A percentile compares a stretch with the other conserved stretches of the same genome.
Conservation (phyloP, 23 tunicate genomes). For the Phallusia fumigata region DNA sequence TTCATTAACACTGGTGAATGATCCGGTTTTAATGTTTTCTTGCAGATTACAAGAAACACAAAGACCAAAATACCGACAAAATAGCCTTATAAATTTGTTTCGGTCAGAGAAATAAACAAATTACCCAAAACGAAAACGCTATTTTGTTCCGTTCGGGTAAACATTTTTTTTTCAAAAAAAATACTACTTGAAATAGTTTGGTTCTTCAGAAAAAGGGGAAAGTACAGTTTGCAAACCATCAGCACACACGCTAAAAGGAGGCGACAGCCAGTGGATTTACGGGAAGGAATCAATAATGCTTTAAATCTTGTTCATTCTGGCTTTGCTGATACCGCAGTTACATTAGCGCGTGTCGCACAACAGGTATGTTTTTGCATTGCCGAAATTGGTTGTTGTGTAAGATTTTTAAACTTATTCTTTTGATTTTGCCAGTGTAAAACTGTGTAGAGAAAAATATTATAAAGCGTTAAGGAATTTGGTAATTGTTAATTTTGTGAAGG, state of each 20-base stretch:
- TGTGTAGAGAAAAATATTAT: too few relatives aligned
- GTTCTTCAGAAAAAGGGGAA: neutral
- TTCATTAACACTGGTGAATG: too few relatives aligned
- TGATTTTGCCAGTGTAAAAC: too few relatives aligned
- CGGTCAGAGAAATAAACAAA: too few relatives aligned
- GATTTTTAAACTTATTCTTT: neutral
- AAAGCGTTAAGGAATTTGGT: too few relatives aligned
- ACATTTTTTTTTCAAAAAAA: too few relatives aligned
- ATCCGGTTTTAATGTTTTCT: too few relatives aligned
- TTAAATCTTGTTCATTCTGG: conserved; percentile 65
- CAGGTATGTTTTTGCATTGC: conserved; percentile 19
- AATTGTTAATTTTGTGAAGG: conserved; percentile 6
- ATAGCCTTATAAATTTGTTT: too few relatives aligned
- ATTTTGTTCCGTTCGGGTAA: too few relatives aligned
- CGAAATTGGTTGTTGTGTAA: neutral
- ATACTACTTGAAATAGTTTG: neutral
- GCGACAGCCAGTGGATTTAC: conserved; percentile 71
- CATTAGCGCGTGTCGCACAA: conserved; percentile 68
- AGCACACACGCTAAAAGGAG: conserved; percentile 42
- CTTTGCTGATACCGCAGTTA: conserved; percentile 55
- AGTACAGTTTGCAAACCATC: conserved; percentile 6
- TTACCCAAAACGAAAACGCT: too few relatives aligned
- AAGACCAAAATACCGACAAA: too few relatives aligned
- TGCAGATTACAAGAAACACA: too few relatives aligned
- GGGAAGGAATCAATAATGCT: conserved; percentile 94